A percentile compares a stretch with the other conserved stretches of the same genome.
Evolutionary conservation across 2,888 invertebrate species (phyloP).

Genomic region (Dione vanillae): DNA sequence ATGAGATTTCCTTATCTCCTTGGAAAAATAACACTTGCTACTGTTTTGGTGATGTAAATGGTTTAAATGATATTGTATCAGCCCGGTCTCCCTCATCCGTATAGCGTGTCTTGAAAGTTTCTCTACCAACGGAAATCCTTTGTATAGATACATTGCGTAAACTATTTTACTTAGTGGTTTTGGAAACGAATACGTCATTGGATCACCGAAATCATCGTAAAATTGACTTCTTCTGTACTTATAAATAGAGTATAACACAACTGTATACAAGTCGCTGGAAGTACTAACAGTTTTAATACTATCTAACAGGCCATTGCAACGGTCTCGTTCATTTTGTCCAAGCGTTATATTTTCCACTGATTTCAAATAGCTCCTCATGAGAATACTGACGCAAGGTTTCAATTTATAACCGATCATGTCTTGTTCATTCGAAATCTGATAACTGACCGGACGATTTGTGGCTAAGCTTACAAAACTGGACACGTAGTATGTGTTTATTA

Average conservation of each 20-base stretch:
- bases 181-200: slow-evolving; percentile 46
- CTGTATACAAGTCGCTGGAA: slow-evolving; percentile 53
- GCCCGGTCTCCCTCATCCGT: slow-evolving; percentile 59
- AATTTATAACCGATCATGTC: slow-evolving; percentile 52
- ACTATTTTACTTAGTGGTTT: slow-evolving; percentile 57
- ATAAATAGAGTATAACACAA: slow-evolving; percentile 54
- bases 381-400: slow-evolving; percentile 59
- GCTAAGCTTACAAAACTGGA: slow-evolving; percentile 58
- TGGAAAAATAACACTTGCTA: slow-evolving; percentile 16
- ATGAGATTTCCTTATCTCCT: slow-evolving; percentile 30
- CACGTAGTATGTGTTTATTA: slow-evolving; percentile 58
- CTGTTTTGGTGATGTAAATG: slow-evolving; percentile 28
- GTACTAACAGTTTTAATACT: slow-evolving; percentile 57
- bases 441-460: slow-evolving; percentile 53
- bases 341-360: slow-evolving; percentile 28
- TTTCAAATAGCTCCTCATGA: slow-evolving; percentile 43
- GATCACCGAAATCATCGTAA: slow-evolving; percentile 53
- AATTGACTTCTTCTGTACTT: slow-evolving; percentile 53
- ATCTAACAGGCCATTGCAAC: slow-evolving; percentile 47
- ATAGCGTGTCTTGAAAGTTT: slow-evolving; percentile 52
- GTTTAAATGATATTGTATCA: slow-evolving; percentile 47
- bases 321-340: slow-evolving; percentile 33
- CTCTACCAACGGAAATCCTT: slow-evolving; percentile 62
- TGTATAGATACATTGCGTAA: slow-evolving; percentile 62
- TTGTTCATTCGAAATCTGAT: slow-evolving; percentile 57